Evolutionary conservation across 2,888 invertebrate genomes (phyloP).

Genomic region (Lordiphosa fenestrarum): DNA sequence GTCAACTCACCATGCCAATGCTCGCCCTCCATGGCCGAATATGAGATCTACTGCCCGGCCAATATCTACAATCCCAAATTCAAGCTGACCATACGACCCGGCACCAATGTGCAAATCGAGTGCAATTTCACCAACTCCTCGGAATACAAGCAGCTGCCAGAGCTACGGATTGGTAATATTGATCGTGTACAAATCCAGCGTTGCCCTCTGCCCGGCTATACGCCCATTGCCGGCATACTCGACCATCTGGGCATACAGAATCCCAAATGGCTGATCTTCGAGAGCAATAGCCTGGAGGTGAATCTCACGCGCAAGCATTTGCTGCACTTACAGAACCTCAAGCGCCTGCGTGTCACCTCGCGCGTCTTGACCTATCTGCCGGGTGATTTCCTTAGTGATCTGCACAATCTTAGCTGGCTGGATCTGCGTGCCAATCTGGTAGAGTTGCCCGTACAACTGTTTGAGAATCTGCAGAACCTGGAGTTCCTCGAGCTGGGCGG

Average conservation of each 20-base stretch:
- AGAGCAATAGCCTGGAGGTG: conserved; percentile 81
- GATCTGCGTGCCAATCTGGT: conserved; percentile 84
- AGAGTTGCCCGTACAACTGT: conserved; percentile 82
- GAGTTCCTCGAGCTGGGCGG: conserved; percentile 85
- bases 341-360: conserved; percentile 83
- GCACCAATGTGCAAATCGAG: conserved; percentile 75
- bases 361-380: conserved; percentile 84
- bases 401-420: conserved; percentile 84
- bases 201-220: conserved; percentile 79
- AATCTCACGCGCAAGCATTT: conserved; percentile 83
- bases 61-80: conserved; percentile 71
- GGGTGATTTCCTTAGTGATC: conserved; percentile 83
- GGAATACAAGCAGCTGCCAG: conserved; percentile 74
- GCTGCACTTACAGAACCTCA: conserved; percentile 82
- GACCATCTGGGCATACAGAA: conserved; percentile 76
- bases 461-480: conserved; percentile 82
- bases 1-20: conserved; percentile 71
- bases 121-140: conserved; percentile 73
- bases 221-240: conserved; percentile 79
- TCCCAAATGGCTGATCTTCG: conserved; percentile 82
- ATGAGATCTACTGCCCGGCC: conserved; percentile 77
- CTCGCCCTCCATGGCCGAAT: conserved; percentile 70
- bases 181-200: conserved; percentile 76
- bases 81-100: conserved; percentile 73
- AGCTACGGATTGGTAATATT: conserved; percentile 72